Percentiles rank a stretch among this genome's conserved stretches.
These are phyloP conservation scores for Tetramorium alpestre DNA, from an alignment of 1,140 invertebrate species.

Conservation along the genomic window DNA sequence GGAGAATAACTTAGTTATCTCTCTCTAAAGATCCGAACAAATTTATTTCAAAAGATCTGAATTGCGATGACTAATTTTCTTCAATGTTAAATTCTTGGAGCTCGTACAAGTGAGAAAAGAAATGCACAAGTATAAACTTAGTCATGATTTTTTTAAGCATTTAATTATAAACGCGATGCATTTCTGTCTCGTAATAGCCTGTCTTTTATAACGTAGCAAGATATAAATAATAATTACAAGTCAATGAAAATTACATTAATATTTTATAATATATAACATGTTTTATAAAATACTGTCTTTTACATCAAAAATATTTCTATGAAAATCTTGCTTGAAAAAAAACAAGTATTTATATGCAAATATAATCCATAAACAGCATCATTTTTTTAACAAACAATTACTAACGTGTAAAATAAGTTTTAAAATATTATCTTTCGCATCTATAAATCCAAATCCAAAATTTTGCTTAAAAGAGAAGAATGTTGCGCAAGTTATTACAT, in stretches of 20 bases:
- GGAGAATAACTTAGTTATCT: background rate
- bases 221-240: background rate
- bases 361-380: background rate
- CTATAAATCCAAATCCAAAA: background rate
- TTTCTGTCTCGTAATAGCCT: background rate
- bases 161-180: background rate
- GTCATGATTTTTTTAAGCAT: background rate
- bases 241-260: background rate
- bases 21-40: background rate
- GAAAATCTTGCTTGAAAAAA: background rate
- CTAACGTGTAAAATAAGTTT: background rate
- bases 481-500: background rate
- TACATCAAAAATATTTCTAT: background rate
- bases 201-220: background rate
- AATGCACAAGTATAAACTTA: background rate
- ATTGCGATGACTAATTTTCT: background rate
- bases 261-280: background rate
- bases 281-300: background rate
- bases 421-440: background rate
- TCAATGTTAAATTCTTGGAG: background rate
- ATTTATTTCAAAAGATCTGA: background rate
- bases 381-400: background rate
- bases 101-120: background rate
- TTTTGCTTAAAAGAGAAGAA: background rate
- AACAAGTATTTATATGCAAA: background rate